Percentiles rank a stretch among this genome's conserved stretches.
Evolutionary conservation across 2,113 vertebrate genomes (phyloP).

Genomic region (Sapajus apella): DNA sequence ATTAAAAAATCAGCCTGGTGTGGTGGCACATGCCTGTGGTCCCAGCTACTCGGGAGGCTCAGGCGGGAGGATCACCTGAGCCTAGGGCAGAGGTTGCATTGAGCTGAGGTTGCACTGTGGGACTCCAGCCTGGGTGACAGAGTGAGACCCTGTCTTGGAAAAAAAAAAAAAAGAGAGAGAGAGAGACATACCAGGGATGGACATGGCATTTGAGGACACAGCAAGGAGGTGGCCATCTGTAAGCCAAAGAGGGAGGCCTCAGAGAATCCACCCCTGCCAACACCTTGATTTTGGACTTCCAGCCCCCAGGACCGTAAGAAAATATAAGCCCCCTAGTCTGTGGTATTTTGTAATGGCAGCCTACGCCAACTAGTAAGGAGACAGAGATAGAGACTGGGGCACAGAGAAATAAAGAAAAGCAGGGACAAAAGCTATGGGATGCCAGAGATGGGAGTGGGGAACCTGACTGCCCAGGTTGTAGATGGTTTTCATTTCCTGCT

Average conservation of each 20-base stretch:
- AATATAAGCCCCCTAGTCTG: background rate
- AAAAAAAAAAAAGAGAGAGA: background rate
- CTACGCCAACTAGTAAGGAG: background rate
- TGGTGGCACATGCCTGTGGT: too few relatives aligned
- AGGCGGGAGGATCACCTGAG: too few relatives aligned
- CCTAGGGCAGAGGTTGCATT: too few relatives aligned
- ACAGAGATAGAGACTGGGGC: background rate
- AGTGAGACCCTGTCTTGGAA: too few relatives aligned
- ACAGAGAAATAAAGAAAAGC: background rate
- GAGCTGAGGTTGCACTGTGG: too few relatives aligned
- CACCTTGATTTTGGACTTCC: background rate
- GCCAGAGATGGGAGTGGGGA: background rate
- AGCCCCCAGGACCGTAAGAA: background rate
- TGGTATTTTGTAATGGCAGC: background rate
- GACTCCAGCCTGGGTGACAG: too few relatives aligned
- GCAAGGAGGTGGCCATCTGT: background rate
- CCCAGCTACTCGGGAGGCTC: too few relatives aligned
- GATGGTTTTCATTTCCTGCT: background rate
- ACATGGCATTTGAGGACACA: background rate
- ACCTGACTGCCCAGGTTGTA: background rate
- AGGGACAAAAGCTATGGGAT: background rate
- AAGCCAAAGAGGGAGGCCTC: background rate
- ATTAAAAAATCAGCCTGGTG: too few relatives aligned
- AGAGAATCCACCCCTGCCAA: background rate
- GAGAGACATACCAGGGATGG: background rate